Percentiles rank a stretch among this genome's conserved stretches.
Conservation (phyloP, 1,140 invertebrate species). For the Nephotettix cincticeps region DNA sequence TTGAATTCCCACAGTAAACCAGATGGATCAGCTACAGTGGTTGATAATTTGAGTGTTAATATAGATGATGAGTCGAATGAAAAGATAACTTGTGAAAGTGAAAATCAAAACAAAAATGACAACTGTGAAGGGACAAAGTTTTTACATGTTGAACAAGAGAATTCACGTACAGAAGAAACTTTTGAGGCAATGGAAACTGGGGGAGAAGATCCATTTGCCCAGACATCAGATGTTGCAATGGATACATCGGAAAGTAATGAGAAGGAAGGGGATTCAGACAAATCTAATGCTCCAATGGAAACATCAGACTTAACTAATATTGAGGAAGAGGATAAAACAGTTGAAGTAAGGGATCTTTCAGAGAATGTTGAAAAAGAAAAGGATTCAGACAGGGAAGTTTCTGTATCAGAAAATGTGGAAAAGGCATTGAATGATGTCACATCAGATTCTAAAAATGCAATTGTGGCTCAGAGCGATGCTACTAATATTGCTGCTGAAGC, state of each 20-base stretch:
- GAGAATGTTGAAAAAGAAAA: neutral
- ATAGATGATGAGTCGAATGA: constrained; percentile 25
- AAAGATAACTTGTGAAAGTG: neutral
- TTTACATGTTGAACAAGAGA: constrained; percentile 26
- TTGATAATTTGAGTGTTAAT: neutral
- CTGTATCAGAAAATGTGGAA: neutral
- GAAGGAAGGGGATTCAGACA: neutral
- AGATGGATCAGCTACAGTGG: neutral
- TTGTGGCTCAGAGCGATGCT: constrained; percentile 15
- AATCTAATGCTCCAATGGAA: neutral
- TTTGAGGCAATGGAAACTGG: constrained; percentile 13
- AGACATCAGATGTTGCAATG: constrained; percentile 2
- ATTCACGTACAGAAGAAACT: constrained; percentile 17
- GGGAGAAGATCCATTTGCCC: constrained; percentile 24
- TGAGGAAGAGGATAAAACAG: neutral
- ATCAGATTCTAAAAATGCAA: neutral
- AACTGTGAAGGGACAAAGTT: constrained; percentile 28
- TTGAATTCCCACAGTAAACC: no score
- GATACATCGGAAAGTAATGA: neutral
- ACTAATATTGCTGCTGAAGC: constrained; percentile 11
- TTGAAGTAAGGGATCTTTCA: neutral
- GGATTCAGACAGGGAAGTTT: neutral
- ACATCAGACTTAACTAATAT: neutral
- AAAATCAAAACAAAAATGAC: constrained; percentile 27
- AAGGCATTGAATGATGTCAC: neutral